Conservation (phyloP, 1,140 invertebrate genomes). For the Tenebrio molitor region DNA sequence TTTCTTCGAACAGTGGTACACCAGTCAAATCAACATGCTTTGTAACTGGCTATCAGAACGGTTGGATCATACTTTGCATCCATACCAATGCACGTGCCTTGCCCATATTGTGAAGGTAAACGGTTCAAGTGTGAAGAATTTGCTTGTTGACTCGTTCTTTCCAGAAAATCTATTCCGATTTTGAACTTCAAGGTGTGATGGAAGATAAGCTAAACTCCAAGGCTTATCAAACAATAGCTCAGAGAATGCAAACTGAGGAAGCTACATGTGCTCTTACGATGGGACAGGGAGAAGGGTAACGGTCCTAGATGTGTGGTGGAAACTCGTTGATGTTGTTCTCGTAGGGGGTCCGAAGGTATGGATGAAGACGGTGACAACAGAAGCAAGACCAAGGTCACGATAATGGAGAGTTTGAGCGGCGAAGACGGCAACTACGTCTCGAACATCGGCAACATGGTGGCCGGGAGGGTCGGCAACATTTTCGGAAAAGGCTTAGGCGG, state of each 20-base stretch:
- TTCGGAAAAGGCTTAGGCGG: constrained; percentile 87
- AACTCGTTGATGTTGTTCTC: constrained; percentile 16
- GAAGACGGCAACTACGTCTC: constrained; percentile 77
- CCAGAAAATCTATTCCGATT: constrained; percentile 98
- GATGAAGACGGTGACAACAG: constrained; percentile 76
- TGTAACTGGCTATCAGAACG: constrained; percentile 96
- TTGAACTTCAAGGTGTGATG: constrained; percentile 98
- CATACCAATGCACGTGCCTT: constrained; percentile 97
- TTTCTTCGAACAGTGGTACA: constrained; percentile 99
- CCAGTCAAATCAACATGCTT: constrained; percentile 92
- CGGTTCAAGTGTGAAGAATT: background rate
- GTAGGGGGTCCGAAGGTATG: constrained; percentile 70
- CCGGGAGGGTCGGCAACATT: constrained; percentile 84
- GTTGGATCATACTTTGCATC: constrained; percentile 93
- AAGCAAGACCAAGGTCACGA: constrained; percentile 75
- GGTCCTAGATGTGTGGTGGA: background rate
- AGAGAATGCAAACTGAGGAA: constrained; percentile 97
- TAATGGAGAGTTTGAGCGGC: constrained; percentile 73
- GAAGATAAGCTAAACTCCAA: constrained; percentile 98
- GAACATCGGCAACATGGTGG: constrained; percentile 80
- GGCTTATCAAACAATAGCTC: constrained; percentile 93
- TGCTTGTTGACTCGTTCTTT: constrained; percentile 56
- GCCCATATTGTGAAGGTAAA: constrained; percentile 95
- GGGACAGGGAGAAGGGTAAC: constrained; percentile 77
- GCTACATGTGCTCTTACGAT: constrained; percentile 92